Conservation (phyloP, 2,797 vertebrate genomes). For the Acipenser oxyrinchus region DNA sequence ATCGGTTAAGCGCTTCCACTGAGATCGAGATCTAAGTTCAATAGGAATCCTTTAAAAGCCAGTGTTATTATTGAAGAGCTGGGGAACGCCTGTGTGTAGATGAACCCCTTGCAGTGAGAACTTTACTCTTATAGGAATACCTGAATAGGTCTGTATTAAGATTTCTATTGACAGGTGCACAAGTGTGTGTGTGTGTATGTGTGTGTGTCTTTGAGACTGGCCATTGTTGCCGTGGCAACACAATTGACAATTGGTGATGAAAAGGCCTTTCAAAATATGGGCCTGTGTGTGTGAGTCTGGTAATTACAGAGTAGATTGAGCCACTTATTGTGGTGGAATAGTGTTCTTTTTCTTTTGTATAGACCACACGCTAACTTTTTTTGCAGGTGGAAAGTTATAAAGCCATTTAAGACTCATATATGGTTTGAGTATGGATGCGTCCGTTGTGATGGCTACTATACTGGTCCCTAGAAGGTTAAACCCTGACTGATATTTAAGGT, state of each 20-base stretch:
- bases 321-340: conserved; percentile 24
- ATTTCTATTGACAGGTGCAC: conserved; percentile 31
- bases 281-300: conserved; percentile 25
- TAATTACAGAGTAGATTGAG: conserved; percentile 34
- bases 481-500: background rate
- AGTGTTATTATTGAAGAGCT: conserved; percentile 44
- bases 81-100: conserved; percentile 31
- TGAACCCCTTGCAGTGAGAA: conserved; percentile 41
- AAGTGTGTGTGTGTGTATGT: conserved; percentile 14
- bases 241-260: conserved; percentile 38
- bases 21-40: conserved; percentile 16
- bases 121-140: conserved; percentile 34
- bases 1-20: conserved; percentile 8
- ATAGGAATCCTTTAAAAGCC: conserved; percentile 47
- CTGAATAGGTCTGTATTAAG: conserved; percentile 6
- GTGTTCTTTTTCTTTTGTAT: conserved; percentile 24
- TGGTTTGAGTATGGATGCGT: conserved; percentile 10
- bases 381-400: background rate
- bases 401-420: conserved; percentile 1
- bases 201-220: conserved; percentile 26
- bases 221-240: conserved; percentile 37
- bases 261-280: conserved; percentile 34
- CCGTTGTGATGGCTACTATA: conserved; percentile 3
- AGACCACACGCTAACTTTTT: background rate
- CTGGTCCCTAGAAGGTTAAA: background rate